phyloP scores from a whole-genome alignment of 2,888 invertebrate species.

The Parthenolecanium corni region DNA sequence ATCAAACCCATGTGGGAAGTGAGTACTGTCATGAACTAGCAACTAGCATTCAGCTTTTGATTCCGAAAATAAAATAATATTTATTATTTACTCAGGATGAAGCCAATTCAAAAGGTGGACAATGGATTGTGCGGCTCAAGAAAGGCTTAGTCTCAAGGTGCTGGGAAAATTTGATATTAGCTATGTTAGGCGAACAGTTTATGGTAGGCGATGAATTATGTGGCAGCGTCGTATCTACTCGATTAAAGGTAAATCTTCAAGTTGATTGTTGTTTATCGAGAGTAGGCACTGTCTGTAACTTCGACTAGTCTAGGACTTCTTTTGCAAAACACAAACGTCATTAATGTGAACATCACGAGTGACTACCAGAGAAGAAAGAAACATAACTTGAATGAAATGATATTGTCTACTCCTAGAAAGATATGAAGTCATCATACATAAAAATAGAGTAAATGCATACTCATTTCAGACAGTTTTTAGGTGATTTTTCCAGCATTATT shows the following conservation, averaged over 20 bases:
- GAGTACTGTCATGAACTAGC: constrained; percentile 33
- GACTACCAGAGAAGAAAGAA: background rate
- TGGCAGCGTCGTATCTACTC: constrained; percentile 89
- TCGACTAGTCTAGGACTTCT: too few relatives aligned
- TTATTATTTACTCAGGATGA: constrained; percentile 48
- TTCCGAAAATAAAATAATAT: too few relatives aligned
- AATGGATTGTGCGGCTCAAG: constrained; percentile 91
- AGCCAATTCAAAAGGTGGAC: constrained; percentile 91
- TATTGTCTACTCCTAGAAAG: too few relatives aligned
- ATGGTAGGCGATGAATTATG: constrained; percentile 98
- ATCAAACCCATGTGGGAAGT: constrained; percentile 99
- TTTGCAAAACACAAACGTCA: background rate
- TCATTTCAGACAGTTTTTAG: too few relatives aligned
- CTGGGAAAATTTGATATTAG: constrained; percentile 97
- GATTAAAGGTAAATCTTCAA: constrained; percentile 66
- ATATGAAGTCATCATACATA: too few relatives aligned
- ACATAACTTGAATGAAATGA: too few relatives aligned
- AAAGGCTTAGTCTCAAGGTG: constrained; percentile 90
- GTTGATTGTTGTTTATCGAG: background rate
- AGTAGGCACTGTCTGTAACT: background rate
- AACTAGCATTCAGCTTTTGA: background rate
- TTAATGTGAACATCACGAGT: background rate
- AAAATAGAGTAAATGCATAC: too few relatives aligned
- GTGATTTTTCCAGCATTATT: too few relatives aligned
- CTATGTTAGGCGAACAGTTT: constrained; percentile 97